Base-by-base conservation (phyloP, 2,797 vertebrate species). In the Hyperoplus lanceolatus region DNA sequence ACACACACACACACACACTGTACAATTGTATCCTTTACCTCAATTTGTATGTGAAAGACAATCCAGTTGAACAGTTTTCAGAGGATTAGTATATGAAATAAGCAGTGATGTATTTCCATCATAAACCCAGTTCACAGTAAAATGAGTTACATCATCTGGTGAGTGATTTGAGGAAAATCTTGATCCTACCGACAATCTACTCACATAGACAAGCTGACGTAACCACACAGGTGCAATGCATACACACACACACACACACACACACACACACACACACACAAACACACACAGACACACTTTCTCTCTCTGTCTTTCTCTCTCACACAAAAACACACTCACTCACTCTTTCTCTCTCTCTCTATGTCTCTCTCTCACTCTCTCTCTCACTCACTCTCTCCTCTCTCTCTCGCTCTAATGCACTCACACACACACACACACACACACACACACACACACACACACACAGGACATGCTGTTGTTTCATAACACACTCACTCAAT, bases 91-190 rank as follows among this genome's bases (percentile, higher is more conserved):
- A 18, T 16, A n/a, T 0, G 5, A 50, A 76, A 73, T 57, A 65
- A 56, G 51, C 15, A 48, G 61, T 29, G 73, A 82, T 10, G 55
- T 70, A 42, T 71, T 45, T 49, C 7, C 61, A 67, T 60, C 73
- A 42, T 75, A 66, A 78, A 41, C 57, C 39, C 66, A 58, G 62
- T 74, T 21, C 49, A 66, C 42, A 82, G 59, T 16, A 60, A 83
- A 85, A 81, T 18, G 10, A 68, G 75, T 87, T 63, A 81, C 81
- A 71, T 90, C 86, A 87, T 82, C 70, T n/a, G 18, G 79, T 66
- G 70, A 51, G 38, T 59, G 46, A 49, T 75, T 68, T 43, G 10
- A 68, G 49, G 48, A 67, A 73, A 69, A 7, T 48, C n/a, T 76
- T 75, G 51, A 79, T 86, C 70, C 82, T 51, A 14, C 18, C 1